Evolutionary conservation across 1,140 invertebrate genomes (phyloP).

Genomic region (Polyergus mexicanus): DNA sequence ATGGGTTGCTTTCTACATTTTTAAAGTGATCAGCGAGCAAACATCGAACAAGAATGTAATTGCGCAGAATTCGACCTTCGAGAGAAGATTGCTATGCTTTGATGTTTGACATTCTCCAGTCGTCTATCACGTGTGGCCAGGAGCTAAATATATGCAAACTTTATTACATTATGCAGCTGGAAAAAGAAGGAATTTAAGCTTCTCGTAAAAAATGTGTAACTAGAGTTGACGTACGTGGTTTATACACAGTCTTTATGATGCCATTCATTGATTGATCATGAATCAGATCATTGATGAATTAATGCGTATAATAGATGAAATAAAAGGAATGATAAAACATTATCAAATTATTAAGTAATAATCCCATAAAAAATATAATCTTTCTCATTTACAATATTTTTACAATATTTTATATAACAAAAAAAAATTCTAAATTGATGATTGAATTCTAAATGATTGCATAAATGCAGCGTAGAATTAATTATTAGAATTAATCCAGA

Average conservation of each 20-base stretch:
- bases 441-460: too few relatives aligned
- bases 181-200: constrained; percentile 18
- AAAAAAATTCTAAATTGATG: not conserved
- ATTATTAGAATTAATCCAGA: not conserved
- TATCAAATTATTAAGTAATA: constrained; percentile 5
- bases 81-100: constrained; percentile 53
- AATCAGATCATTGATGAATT: not conserved
- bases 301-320: not conserved
- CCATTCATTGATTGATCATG: not conserved
- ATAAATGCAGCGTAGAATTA: not conserved
- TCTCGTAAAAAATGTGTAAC: not conserved
- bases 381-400: not conserved
- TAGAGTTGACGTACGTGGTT: not conserved
- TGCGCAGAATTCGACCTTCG: constrained; percentile 39
- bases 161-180: constrained; percentile 32
- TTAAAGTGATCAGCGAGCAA: constrained; percentile 30
- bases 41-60: constrained; percentile 3
- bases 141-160: constrained; percentile 21
- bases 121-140: constrained; percentile 3
- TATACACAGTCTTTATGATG: not conserved
- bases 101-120: constrained; percentile 47
- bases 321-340: too few relatives aligned
- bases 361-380: not conserved
- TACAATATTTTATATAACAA: not conserved
- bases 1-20: not conserved